Base-by-base conservation (phyloP, 2,797 vertebrate species). In the Lycodopsis pacificus region DNA sequence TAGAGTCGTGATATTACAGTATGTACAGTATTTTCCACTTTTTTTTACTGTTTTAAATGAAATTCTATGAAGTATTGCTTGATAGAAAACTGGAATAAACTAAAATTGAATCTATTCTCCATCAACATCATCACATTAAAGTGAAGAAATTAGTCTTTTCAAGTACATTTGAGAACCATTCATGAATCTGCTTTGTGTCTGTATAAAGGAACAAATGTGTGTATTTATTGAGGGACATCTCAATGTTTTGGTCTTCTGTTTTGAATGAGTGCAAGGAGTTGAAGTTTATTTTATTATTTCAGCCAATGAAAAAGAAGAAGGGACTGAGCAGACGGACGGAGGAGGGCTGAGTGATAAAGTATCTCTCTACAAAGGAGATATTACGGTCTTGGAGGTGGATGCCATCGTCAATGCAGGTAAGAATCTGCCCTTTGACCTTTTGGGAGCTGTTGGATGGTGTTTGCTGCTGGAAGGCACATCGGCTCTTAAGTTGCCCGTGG, bases 331-430 rank as follows among this genome's bases (percentile, higher is more conserved):
- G 90, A 82, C 94, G 89, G 89, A 94, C 64, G 92, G 94, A 80
- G 89, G 84, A 34, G 86, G 89, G 9, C 88, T 96, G 91, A 96
- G 92, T 51, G 97, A 98, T 84, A 98, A 99, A 92, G 96, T 99
- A 25, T 99, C 97, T 84, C 96, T 99, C 68, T 98, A 99, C 76
- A 97, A 96, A 96, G 98, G 98, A 68, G 98, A 99, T 90, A 99
- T 99, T 77, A 99, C 98, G 0, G 83, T 96, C 82, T 94, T 99
- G 81, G 98, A 99, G 90, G 91, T 98, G 82, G 98, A 99, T 65
- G 98, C 97, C 86, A 97, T 99, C 30, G 98, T 99, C 88, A 99
- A 99, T 93, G 98, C 98, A 67, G 98, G 98, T 99, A 96, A 94
- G 97, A 86, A 71, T 87, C 42, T 84, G 3, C 6, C 8, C 54